These are phyloP conservation scores for Ditula angustiorana DNA, from an alignment of 2,888 invertebrate genomes.

Conservation along the genomic window DNA sequence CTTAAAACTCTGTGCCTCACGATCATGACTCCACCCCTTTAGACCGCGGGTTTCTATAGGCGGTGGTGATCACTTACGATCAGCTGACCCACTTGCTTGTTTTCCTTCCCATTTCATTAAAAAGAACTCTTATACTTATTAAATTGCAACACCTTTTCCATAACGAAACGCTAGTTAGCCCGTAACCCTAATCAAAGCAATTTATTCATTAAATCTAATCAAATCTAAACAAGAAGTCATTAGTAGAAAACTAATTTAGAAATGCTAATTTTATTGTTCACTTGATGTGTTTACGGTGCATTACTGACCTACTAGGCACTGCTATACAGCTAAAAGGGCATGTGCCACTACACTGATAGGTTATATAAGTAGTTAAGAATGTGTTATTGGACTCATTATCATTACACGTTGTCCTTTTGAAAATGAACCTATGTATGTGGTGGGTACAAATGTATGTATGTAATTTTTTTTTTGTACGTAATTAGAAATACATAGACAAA, in stretches of 20 bases:
- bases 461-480: no score
- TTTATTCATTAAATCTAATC: conserved; percentile 37
- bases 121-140: not conserved
- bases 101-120: no score
- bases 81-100: no score
- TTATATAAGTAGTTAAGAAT: not conserved
- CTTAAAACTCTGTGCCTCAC: no score
- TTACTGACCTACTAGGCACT: conserved; percentile 19
- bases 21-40: no score
- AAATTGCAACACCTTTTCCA: not conserved
- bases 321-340: conserved; percentile 24
- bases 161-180: not conserved
- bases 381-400: not conserved
- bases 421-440: no score
- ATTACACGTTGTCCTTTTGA: not conserved
- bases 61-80: no score
- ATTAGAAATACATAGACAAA: no score
- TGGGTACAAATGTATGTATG: no score
- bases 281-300: conserved; percentile 30
- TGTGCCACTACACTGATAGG: not conserved
- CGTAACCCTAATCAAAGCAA: conserved; percentile 22
- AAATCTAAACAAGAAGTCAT: conserved; percentile 36
- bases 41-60: no score
- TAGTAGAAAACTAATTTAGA: conserved; percentile 39
- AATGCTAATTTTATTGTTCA: conserved; percentile 39